phyloP scores from a whole-genome alignment of 2,888 invertebrate species.

The Nineta flava region DNA sequence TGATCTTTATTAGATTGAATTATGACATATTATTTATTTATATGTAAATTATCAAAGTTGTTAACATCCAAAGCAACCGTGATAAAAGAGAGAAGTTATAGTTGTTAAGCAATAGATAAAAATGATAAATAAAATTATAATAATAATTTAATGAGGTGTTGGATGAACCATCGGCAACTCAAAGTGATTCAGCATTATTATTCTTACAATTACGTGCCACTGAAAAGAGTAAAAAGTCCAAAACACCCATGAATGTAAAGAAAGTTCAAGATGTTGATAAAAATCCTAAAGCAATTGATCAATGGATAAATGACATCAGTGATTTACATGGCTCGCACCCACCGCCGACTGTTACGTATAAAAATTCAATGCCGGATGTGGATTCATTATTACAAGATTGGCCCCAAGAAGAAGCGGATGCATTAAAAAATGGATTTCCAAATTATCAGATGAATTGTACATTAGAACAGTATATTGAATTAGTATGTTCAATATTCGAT shows the following conservation, averaged over 20 bases:
- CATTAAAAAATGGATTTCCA: conserved; percentile 61
- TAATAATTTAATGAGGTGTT: too few relatives aligned
- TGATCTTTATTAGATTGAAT: too few relatives aligned
- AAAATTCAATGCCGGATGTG: conserved; percentile 79
- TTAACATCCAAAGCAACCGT: too few relatives aligned
- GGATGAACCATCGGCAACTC: conserved; percentile 90
- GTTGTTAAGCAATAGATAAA: too few relatives aligned
- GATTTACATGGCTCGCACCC: conserved; percentile 85
- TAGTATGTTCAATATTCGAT: conserved; percentile 72
- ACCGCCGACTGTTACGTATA: conserved; percentile 66
- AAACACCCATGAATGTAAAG: conserved; percentile 39
- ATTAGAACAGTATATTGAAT: conserved; percentile 62
- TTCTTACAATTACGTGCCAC: conserved; percentile 75
- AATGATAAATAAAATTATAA: too few relatives aligned
- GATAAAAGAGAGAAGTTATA: too few relatives aligned
- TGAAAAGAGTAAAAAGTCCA: conserved; percentile 30
- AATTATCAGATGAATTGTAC: conserved; percentile 57
- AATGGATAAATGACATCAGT: conserved; percentile 92
- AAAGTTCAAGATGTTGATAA: conserved; percentile 70
- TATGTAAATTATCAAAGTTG: too few relatives aligned
- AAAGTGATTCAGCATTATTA: conserved; percentile 89
- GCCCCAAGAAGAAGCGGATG: conserved; percentile 74
- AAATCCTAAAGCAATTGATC: conserved; percentile 79
- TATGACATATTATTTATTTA: too few relatives aligned
- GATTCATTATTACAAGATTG: conserved; percentile 91